A percentile compares a stretch with the other conserved stretches of the same genome.
phyloP scores from a whole-genome alignment of 2,888 invertebrate genomes.

The Polydrusus cervinus region DNA sequence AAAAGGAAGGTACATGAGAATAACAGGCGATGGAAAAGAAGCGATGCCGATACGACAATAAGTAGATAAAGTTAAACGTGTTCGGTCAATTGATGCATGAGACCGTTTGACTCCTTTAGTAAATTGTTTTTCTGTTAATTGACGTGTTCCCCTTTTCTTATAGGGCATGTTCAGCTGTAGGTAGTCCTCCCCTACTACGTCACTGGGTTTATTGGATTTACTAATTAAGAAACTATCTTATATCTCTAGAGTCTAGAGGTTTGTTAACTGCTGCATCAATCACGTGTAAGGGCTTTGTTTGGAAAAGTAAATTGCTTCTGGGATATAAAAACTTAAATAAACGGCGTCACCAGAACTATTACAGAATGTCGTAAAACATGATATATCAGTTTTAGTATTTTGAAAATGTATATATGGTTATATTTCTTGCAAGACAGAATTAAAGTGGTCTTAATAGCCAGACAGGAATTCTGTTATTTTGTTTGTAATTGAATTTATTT shows the following conservation, averaged over 20 bases:
- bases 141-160: no score
- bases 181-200: not conserved
- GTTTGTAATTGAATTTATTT: no score
- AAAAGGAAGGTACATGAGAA: no score
- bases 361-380: not conserved
- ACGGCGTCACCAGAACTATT: slow-evolving; percentile 14
- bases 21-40: no score
- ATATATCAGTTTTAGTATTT: not conserved
- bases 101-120: no score
- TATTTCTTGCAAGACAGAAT: not conserved
- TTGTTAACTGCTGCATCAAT: slow-evolving; percentile 36
- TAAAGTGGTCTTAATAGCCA: not conserved
- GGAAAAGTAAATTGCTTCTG: slow-evolving; percentile 8
- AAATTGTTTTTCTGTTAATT: no score
- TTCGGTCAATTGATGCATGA: no score
- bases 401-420: not conserved
- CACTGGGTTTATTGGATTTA: slow-evolving; percentile 34
- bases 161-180: no score
- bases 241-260: slow-evolving; percentile 20
- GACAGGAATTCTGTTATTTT: no score
- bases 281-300: slow-evolving; percentile 26
- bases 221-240: slow-evolving; percentile 34
- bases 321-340: slow-evolving; percentile 7
- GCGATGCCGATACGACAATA: no score
- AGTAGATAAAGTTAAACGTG: no score